Evolutionary conservation across 2,113 vertebrate species (phyloP).

Genomic region (cat (Felis catus)): DNA sequence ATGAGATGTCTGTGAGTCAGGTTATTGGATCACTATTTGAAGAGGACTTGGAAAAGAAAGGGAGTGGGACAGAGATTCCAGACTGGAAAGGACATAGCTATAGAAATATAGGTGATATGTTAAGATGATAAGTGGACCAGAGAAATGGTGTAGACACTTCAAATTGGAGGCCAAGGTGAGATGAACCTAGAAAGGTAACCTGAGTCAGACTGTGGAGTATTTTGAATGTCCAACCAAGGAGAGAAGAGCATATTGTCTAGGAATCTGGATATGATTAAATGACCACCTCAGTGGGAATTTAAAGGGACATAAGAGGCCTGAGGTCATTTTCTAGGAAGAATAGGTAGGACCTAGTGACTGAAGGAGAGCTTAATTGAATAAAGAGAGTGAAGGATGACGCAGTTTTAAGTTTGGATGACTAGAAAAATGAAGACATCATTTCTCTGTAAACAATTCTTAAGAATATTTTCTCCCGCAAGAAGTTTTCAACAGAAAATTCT

Average conservation of each 20-base stretch:
- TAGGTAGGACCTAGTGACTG: not conserved
- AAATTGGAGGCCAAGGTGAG: accelerated
- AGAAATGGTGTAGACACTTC: not conserved
- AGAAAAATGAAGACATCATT: not conserved
- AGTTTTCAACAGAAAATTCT: not conserved
- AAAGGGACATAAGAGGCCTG: not conserved
- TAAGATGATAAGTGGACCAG: not conserved
- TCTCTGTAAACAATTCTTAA: not conserved
- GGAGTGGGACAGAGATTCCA: not conserved
- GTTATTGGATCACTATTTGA: not conserved
- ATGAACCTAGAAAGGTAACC: not conserved
- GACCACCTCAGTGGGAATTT: not conserved
- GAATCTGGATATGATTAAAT: not conserved
- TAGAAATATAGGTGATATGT: not conserved
- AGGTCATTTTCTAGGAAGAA: not conserved
- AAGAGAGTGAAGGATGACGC: not conserved
- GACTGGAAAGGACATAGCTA: not conserved
- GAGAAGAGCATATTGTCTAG: not conserved
- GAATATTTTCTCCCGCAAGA: not conserved
- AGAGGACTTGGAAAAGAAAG: conserved; percentile 5
- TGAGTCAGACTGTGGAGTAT: not conserved
- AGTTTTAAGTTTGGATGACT: not conserved
- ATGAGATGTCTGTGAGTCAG: not conserved
- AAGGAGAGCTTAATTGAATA: not conserved
- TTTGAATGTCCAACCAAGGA: not conserved